Evolutionary conservation across 2,797 vertebrate species (phyloP), one percentile per base, ranked within the genome.

Genomic region (Lutjanus campechanus): DNA sequence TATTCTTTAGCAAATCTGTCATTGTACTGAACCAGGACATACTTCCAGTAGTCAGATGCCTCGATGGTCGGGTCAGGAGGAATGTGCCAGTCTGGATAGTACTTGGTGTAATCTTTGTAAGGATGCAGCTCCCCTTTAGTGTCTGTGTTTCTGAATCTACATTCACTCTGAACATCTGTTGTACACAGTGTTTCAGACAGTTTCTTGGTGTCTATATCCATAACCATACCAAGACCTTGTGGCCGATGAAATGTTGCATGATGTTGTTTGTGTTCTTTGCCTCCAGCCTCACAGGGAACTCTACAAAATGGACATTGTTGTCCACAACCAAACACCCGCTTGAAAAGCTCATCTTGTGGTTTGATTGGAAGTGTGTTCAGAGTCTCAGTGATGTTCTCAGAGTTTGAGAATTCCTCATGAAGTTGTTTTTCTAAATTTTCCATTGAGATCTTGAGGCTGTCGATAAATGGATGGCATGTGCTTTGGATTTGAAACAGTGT

Each of bases 31-130:
- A 76, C 83, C 64, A 95, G 73, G 19, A 94, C 89, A 72, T 85
- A 92, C 72, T 93, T 95, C 92, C 94, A 94, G 83, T 91, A 93
- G 69, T 93, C 85, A 20, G 93, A 89, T 0, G 91, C 84, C 53
- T 92, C 9, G 8, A 76, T 60, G 22, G 54, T 81, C 13, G 0
- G 0, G 55, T 94, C 93, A 17, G 89, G 86, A 15, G 87, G 76
- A 82, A 94, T 94, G 17, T 13, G 3, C 93, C 94, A 95, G 36
- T 92, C 82, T 69, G 91, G 91, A 47, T 86, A 94, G 58, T 40
- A 53, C 0, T 0, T 12, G 0, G 0, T 46, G 43, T 92, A 93
- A 0, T 91, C 50, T 19, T 88, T 91, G 53, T 40, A 88, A 1
- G 79, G 76, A 58, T 88, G 77, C 0, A 0, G 7, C 12, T 84